Base-by-base conservation (phyloP, 2,888 invertebrate species). In the Latheticus oryzae region DNA sequence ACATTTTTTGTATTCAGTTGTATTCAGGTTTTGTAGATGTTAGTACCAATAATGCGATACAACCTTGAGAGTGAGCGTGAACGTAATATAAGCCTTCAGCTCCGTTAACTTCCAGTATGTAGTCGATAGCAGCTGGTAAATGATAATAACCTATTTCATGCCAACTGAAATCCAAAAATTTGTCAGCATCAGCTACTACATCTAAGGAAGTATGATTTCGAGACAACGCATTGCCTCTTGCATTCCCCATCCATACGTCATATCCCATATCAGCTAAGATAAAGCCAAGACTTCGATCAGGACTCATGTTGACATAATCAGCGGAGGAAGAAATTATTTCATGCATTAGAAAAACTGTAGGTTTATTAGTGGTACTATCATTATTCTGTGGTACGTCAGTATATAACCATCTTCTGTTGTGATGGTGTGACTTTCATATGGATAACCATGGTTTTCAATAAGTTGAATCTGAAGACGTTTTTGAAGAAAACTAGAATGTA, bases 1-100 rank as follows among this genome's bases (percentile, higher is more conserved):
- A 12, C 1, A 32, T 7, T n/a, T 19, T 32, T 19, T 47, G 32
- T n/a, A 47, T 89, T 0, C 78, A 71, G 71, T 88, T 88, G 66
- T 88, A 89, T 37, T 84, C 83, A 0, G 89, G 87, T 8, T 78
- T 76, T 40, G 84, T 78, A 0, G 87, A 83, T 8, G 81, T 80
- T 85, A 89, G 82, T 0, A 88, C 86, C 70, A 83, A 89, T 73
- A 88, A 89, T 1, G 79, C 68, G 0, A 88, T 88, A 0, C 87
- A 86, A 3, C 93, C 93, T 74, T 87, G 87, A 4, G 62, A 64
- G 24, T 61, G 61, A 1, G 61, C 63, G n/a, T n/a, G n/a, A 2
- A 60, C 30, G 37, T 63, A 61, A 40, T 32, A 47, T 15, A 63
- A 11, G 4, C 54, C 30, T 5, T 55, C 21, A 12, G 56, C 45